These are phyloP conservation scores for Botia kubotai DNA, from an alignment of 2,797 vertebrate species.

Conservation along the genomic window DNA sequence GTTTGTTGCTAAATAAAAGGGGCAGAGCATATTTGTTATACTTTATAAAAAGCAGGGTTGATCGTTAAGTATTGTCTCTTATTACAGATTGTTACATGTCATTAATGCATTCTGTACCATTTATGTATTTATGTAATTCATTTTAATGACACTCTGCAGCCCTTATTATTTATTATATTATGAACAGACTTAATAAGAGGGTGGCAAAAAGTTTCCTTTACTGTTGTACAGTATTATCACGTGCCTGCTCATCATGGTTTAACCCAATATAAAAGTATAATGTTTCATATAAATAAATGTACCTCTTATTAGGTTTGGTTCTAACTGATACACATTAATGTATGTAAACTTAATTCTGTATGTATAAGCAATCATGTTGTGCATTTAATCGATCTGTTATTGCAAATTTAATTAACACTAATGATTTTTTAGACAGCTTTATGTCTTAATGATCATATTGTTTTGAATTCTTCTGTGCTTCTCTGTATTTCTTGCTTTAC, in stretches of 20 bases:
- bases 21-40: neutral
- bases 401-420: slow-evolving; percentile 51
- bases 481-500: slow-evolving; percentile 89
- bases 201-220: no score
- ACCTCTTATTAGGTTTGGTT: slow-evolving; percentile 41
- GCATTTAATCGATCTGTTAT: neutral
- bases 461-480: slow-evolving; percentile 75
- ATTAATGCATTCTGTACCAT: slow-evolving; percentile 15
- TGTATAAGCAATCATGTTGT: slow-evolving; percentile 10
- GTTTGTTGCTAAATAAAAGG: neutral
- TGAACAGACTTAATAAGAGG: slow-evolving; percentile 47
- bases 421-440: slow-evolving; percentile 85
- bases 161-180: slow-evolving; percentile 1
- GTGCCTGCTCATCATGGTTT: neutral
- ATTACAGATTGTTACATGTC: slow-evolving; percentile 10
- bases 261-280: neutral
- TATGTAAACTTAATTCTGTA: slow-evolving; percentile 28
- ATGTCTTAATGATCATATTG: slow-evolving; percentile 60
- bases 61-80: neutral
- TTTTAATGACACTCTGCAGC: neutral
- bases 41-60: neutral
- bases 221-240: neutral
- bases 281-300: neutral
- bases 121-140: slow-evolving; percentile 6
- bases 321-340: neutral